These are phyloP conservation scores for Nestor notabilis DNA, from an alignment of 2,113 vertebrate genomes.

Conservation along the genomic window DNA sequence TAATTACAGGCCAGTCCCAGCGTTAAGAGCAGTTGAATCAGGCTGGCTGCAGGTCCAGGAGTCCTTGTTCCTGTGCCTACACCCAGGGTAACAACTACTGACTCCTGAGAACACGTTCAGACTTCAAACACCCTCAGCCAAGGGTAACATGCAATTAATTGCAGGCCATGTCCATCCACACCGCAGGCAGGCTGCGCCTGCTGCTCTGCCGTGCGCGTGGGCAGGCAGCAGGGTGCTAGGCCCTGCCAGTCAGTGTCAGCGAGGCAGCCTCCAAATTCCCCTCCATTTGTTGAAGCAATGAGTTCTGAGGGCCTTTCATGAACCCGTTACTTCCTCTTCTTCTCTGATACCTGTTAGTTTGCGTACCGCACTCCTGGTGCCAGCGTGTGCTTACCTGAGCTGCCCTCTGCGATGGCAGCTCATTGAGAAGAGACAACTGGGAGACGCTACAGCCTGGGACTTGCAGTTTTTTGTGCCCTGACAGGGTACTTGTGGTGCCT, in stretches of 20 bases:
- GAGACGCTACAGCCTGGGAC: not conserved
- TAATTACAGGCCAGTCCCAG: not conserved
- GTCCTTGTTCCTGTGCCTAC: rapidly evolving
- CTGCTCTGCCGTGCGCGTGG: rapidly evolving
- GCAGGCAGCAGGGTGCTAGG: not conserved
- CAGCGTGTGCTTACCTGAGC: not conserved
- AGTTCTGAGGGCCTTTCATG: not conserved
- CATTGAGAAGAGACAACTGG: rapidly evolving
- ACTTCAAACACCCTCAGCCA: no score
- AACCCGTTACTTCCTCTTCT: not conserved
- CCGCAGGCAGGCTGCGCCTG: not conserved
- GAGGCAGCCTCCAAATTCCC: not conserved
- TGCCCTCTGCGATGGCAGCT: not conserved
- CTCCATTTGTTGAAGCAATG: not conserved
- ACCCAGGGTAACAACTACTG: not conserved
- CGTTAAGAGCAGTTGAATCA: rapidly evolving
- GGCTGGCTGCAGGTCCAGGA: not conserved
- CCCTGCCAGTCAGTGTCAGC: not conserved
- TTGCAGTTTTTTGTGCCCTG: rapidly evolving
- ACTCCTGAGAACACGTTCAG: rapidly evolving
- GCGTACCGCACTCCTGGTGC: not conserved
- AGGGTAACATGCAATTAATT: rapidly evolving
- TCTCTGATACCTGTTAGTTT: not conserved
- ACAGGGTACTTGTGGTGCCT: not conserved
- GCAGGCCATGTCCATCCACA: rapidly evolving